These are phyloP conservation scores for Lucilia cuprina DNA, from an alignment of 1,140 invertebrate species.

Conservation along the genomic window DNA sequence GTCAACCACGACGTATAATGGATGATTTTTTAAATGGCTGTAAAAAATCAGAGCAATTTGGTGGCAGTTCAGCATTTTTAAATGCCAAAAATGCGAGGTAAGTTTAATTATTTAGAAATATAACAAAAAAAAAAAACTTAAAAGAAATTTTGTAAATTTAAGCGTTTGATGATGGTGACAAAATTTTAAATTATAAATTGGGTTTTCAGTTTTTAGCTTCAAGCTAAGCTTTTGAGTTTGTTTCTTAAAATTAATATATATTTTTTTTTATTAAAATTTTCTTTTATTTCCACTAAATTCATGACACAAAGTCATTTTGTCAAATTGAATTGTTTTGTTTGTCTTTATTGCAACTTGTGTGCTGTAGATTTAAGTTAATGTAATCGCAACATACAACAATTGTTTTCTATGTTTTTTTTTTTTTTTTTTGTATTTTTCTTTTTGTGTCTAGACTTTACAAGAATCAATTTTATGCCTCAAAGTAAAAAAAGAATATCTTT, in stretches of 20 bases:
- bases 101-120: background rate
- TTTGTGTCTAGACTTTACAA: background rate
- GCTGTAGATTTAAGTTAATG: background rate
- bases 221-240: background rate
- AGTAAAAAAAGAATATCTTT: background rate
- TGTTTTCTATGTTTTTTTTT: background rate
- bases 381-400: background rate
- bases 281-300: background rate
- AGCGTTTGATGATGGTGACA: background rate
- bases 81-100: slow-evolving; percentile 28
- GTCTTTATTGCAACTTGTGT: background rate
- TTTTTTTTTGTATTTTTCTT: background rate
- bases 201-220: background rate
- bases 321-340: background rate
- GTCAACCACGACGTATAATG: slow-evolving; percentile 79
- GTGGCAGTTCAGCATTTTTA: slow-evolving; percentile 23
- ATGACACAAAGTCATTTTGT: background rate
- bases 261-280: background rate
- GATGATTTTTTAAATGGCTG: slow-evolving; percentile 70
- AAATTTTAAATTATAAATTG: background rate
- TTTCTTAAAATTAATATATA: too few species aligned
- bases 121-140: background rate
- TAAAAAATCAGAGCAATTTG: slow-evolving; percentile 40
- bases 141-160: background rate
- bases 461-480: slow-evolving; percentile 14